Percentiles rank a stretch among this genome's conserved stretches.
phyloP scores from a whole-genome alignment of 1,140 invertebrate genomes.

The Cephus cinctus region DNA sequence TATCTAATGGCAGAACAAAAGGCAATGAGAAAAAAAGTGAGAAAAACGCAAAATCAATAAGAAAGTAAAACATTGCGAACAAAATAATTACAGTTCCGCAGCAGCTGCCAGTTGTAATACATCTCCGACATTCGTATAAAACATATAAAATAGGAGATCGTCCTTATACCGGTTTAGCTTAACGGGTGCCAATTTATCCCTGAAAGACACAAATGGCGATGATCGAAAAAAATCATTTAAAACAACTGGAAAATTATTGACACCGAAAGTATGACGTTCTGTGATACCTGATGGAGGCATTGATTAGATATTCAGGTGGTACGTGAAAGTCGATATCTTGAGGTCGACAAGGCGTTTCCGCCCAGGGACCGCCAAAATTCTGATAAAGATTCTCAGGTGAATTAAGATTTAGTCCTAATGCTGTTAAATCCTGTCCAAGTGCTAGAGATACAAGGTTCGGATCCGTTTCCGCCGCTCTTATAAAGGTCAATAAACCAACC shows the following conservation, averaged over 20 bases:
- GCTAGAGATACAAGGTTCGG: constrained; percentile 93
- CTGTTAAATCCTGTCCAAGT: constrained; percentile 95
- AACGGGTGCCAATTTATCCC: constrained; percentile 92
- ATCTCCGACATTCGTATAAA: constrained; percentile 98
- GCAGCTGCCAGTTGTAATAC: constrained; percentile 95
- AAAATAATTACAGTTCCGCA: constrained; percentile 87
- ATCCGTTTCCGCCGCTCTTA: constrained; percentile 95
- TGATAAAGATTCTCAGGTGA: constrained; percentile 95
- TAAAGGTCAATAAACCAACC: constrained; percentile 95
- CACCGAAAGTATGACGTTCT: constrained; percentile 3
- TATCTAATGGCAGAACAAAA: constrained; percentile 65
- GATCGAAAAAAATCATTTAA: constrained; percentile 5
- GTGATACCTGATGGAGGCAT: constrained; percentile 73
- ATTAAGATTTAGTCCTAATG: constrained; percentile 96
- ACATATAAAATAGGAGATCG: constrained; percentile 98
- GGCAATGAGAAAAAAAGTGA: not conserved
- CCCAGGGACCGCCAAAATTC: constrained; percentile 97
- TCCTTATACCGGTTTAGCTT: constrained; percentile 97
- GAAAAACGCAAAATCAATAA: constrained; percentile 1
- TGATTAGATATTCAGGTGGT: constrained; percentile 98
- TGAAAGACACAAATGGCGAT: constrained; percentile 39
- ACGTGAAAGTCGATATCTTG: constrained; percentile 99
- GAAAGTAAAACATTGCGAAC: not conserved
- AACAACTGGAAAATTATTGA: not conserved
- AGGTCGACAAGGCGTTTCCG: constrained; percentile 93